Evolutionary conservation across 35 echinoderm and acorn worm genomes (phyloP).

Genomic region (Anneissia japonica): DNA sequence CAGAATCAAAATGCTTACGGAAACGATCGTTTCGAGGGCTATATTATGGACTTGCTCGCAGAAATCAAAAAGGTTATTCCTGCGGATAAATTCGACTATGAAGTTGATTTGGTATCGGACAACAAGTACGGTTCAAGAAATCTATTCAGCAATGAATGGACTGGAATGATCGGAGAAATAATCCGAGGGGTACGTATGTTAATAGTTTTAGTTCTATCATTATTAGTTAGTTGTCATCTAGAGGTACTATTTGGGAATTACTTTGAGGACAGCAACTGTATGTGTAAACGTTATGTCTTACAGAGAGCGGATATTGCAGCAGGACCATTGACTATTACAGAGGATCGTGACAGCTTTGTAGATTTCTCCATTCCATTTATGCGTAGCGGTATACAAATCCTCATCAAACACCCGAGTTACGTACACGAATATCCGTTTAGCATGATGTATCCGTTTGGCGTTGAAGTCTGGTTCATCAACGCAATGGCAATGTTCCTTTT

Average conservation of each 20-base stretch:
- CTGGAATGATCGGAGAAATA: slow-evolving; percentile 91
- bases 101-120: slow-evolving; percentile 77
- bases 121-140: slow-evolving; percentile 60
- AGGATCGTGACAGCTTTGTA: slow-evolving; percentile 60
- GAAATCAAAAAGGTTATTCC: slow-evolving; percentile 64
- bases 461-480: slow-evolving; percentile 93
- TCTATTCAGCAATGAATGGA: slow-evolving; percentile 59
- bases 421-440: slow-evolving; percentile 83
- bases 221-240: neutral
- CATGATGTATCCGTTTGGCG: slow-evolving; percentile 78
- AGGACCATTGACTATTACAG: slow-evolving; percentile 80
- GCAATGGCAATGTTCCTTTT: neutral
- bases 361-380: slow-evolving; percentile 94
- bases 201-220: neutral
- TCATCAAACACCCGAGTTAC: slow-evolving; percentile 72
- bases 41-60: slow-evolving; percentile 78
- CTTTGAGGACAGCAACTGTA: too few relatives aligned
- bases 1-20: neutral
- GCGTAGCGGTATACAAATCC: slow-evolving; percentile 75
- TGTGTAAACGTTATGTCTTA: neutral
- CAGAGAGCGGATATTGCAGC: slow-evolving; percentile 98
- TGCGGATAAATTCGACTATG: slow-evolving; percentile 81
- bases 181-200: slow-evolving; percentile 61
- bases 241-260: neutral
- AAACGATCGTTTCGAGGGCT: slow-evolving; percentile 85